Evolutionary conservation across 2,797 vertebrate genomes (phyloP).

Genomic region (Lutjanus argentimaculatus): DNA sequence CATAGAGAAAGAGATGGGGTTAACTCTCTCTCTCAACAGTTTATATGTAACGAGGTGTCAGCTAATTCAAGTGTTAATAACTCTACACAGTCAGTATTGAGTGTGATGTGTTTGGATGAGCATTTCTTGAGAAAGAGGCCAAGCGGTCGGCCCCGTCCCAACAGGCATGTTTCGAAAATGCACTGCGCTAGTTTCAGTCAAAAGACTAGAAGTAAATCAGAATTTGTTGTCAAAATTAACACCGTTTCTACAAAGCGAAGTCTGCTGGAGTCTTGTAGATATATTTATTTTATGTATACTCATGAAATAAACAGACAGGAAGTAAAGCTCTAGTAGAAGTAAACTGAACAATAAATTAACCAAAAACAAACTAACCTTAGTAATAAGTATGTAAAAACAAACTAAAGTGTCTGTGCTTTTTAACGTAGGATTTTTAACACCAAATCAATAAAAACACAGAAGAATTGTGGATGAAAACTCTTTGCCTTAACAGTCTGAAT

Average conservation of each 20-base stretch:
- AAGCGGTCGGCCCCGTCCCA: no score
- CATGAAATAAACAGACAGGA: background rate
- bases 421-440: background rate
- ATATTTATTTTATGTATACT: background rate
- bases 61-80: no score
- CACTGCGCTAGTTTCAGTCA: no score
- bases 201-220: no score
- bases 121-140: no score
- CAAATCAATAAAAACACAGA: constrained; percentile 9
- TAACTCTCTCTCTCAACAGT: no score
- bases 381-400: background rate
- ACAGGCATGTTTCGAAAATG: no score
- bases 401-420: background rate
- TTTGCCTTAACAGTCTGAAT: constrained; percentile 29
- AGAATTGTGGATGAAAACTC: constrained; percentile 25
- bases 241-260: background rate
- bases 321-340: background rate
- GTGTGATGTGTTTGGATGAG: no score
- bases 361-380: background rate
- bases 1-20: no score
- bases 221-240: no score
- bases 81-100: no score
- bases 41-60: no score
- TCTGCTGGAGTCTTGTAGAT: background rate
- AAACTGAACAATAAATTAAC: background rate